Evolutionary conservation across 2,113 vertebrate genomes (phyloP).

Genomic region (Bucco capensis): DNA sequence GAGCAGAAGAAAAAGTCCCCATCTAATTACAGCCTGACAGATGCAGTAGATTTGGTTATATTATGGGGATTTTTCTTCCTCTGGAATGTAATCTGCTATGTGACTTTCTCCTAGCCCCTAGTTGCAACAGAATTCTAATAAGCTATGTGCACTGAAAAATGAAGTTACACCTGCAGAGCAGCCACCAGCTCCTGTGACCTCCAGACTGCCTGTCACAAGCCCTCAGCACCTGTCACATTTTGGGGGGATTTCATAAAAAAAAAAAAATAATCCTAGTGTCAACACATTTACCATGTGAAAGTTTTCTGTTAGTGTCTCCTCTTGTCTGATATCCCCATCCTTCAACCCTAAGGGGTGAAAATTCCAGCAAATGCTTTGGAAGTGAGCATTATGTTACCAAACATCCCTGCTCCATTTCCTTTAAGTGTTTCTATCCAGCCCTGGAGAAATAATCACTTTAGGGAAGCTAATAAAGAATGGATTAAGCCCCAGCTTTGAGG

Average conservation of each 20-base stretch:
- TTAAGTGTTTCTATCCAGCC: slow-evolving; percentile 17
- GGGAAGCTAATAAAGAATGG: slow-evolving; percentile 61
- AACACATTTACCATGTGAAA: not conserved
- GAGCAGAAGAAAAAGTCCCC: not conserved
- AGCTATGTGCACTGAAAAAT: not conserved
- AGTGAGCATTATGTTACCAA: not conserved
- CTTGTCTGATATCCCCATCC: slow-evolving; percentile 33
- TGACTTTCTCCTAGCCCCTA: not conserved
- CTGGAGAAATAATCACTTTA: slow-evolving; percentile 55
- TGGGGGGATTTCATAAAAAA: not conserved
- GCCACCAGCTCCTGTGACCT: not conserved
- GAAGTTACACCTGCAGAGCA: not conserved
- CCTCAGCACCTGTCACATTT: not conserved
- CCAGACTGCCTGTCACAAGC: not conserved
- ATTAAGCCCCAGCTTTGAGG: slow-evolving; percentile 63
- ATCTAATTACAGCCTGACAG: not conserved
- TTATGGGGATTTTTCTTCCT: too few species aligned
- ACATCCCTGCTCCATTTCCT: slow-evolving; percentile 4
- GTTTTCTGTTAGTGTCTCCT: not conserved
- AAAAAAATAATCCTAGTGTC: not conserved
- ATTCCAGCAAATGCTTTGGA: not conserved
- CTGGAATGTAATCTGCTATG: not conserved
- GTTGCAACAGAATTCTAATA: not conserved
- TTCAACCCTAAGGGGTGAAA: not conserved
- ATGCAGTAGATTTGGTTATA: not conserved